Evolutionary conservation across 2,888 invertebrate species (phyloP), one percentile per base, ranked within the genome.

Genomic region (Tricholauxania praeusta): DNA sequence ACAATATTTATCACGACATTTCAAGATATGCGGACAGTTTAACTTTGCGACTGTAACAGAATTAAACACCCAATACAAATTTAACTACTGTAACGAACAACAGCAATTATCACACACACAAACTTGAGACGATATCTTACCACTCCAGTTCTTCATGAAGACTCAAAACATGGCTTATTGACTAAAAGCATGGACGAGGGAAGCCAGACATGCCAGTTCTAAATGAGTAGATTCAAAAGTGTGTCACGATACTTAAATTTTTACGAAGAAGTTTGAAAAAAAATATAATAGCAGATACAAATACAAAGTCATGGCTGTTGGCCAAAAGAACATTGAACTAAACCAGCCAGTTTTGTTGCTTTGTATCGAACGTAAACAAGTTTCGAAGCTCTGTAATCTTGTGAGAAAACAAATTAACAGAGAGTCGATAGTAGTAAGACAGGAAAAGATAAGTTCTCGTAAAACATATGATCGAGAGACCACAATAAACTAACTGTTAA

Each of bases 211-310:
- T 55, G 28, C 66, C 51, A 63, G 73, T 70, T 71, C 28, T 66
- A 53, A 49, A 53, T 39, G 39, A 71, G 65, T 72, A 64, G 57
- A 71, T 32, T 53, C 62, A 75, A 77, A 78, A 77, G 74, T 77
- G 73, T 69, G 78, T 78, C 77, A 78, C 72, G 72, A 63, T 60
- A 71, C 48, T 72, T 39, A 63, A 63, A 39, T 1, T 39, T 39
- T 39, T 39, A 39, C 10, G 39, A 39, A 39, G 39, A 39, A 39
- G 39, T 39, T 39, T 39, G 8, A 39, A 2, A 39, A 7, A 15
- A 17, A 70, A 62, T 59, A 52, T 22, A 19, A 49, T n/a, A 47
- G 51, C 57, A 70, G n/a, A 47, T 39, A 53, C 70, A 63, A 70
- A 47, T 39, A 53, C 70, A 63, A 70, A 70, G 63, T 70, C 70